Base-by-base conservation (phyloP, 2,113 vertebrate species). In the Trematocara unimaculatum region DNA sequence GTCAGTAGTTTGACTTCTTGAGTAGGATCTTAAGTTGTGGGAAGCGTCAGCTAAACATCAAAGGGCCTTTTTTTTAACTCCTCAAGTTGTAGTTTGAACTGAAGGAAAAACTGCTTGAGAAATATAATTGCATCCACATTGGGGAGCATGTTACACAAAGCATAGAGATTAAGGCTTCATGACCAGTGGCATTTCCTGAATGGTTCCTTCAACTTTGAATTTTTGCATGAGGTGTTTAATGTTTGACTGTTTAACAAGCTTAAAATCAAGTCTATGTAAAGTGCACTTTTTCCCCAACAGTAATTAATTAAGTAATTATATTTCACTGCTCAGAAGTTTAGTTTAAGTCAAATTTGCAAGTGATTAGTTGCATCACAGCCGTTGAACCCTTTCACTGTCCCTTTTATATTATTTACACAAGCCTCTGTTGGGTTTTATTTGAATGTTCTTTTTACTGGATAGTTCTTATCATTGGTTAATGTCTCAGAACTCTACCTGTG, bases 231-330 rank as follows among this genome's bases (percentile, higher is more conserved):
- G 20, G 31, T 38, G 14, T 79, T 51, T 79, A 79, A 58, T 58
- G 35, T 80, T 23, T 18, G 7, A 79, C 33, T 8, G 5, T 18
- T 45, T 77, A 77, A 77, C 45, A 77, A 49, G 26, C 45, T 77
- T 51, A 77, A 77, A n/a, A 51, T 33, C 15, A 77, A 33, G 29
- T 51, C 45, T 77, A 51, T 33, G 26, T 51, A 33, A 77, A 77
- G 17, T n/a, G 0, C 58, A 62, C 58, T 35, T 62, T 62, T 3
- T 0, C 58, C 1, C 31, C 31, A 62, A 62, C 5, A 35, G 58
- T 18, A 35, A 33, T 33, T 62, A 31, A 31, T 5, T 49, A 17
- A 29, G 14, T 29, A 77, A 77, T 31, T 31, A 49, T 31, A 77
- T 77, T 74, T 31, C 45, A 77, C 42, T 77, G 42, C 70, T 77